Evolutionary conservation across 2,113 vertebrate genomes (phyloP), one percentile per base, ranked within the genome.

Genomic region (Theristicus caerulescens): DNA sequence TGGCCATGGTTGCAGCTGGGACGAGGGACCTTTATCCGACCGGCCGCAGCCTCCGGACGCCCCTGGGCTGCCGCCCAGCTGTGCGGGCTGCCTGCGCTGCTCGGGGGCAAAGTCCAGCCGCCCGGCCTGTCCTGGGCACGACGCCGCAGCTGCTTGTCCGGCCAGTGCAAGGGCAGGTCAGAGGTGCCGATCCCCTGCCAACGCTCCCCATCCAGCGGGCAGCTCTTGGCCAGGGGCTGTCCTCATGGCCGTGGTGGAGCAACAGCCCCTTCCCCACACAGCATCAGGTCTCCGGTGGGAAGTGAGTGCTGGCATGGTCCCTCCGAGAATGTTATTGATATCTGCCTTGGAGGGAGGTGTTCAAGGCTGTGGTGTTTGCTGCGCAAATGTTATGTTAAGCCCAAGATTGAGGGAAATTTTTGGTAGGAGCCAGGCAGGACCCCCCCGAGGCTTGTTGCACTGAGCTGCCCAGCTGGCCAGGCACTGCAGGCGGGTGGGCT

Each of bases 171-270:
- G 46, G 44, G 29, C 71, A 42, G 36, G 70, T 4, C 49, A 57
- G 36, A 52, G 9, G 9, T 32, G 62, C 27, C 0, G 0, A 32
- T 18, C 10, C 6, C 66, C 66, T 20, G 38, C 61, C 36, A 47
- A 0, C 1, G 1, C 26, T 65, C 22, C 24, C 20, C 40, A 0
- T 4, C 38, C 6, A 14, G 32, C 7, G 36, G 29, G 34, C 46
- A 66, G 27, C 36, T 55, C 79, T 80, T 19, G 77, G 31, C 52
- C 10, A 13, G 70, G 73, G 51, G 18, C 16, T 27, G 9, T 38
- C 49, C 52, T 67, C 9, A 7, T 13, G 70, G 29, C 36, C 4
- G 0, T 42, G 52, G 22, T 27, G 19, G n/a, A 64, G 36, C 16
- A 81, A 4, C 15, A 66, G 32, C 32, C 38, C 57, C 64, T 70